These are phyloP conservation scores for Eumacrocentrus americanus DNA, from an alignment of 2,888 invertebrate species.

Conservation along the genomic window DNA sequence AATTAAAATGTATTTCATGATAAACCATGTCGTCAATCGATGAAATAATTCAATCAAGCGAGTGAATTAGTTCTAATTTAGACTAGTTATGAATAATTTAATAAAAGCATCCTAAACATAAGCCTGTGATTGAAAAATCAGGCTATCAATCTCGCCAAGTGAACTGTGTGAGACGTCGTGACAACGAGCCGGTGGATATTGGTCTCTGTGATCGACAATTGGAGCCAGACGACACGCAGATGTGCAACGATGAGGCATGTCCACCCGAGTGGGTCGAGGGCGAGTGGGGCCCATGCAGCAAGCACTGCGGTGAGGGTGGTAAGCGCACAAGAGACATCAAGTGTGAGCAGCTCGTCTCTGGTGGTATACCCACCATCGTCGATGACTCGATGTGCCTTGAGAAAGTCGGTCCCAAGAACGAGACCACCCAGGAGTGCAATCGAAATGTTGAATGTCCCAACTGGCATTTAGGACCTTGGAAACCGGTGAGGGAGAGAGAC, in stretches of 20 bases:
- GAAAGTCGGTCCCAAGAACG: slow-evolving; percentile 73
- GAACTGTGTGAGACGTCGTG: slow-evolving; percentile 78
- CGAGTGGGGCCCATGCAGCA: slow-evolving; percentile 82
- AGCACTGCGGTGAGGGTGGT: slow-evolving; percentile 80
- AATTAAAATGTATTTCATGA: too few relatives aligned
- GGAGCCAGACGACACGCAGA: slow-evolving; percentile 74
- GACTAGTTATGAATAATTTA: too few relatives aligned
- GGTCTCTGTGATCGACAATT: slow-evolving; percentile 79
- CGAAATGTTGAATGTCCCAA: slow-evolving; percentile 79
- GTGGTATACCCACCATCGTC: slow-evolving; percentile 74
- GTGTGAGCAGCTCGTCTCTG: slow-evolving; percentile 80
- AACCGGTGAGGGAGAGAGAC: slow-evolving; percentile 70
- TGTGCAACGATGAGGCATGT: slow-evolving; percentile 79
- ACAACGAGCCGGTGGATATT: slow-evolving; percentile 74
- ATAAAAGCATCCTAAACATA: too few relatives aligned
- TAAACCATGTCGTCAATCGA: too few relatives aligned
- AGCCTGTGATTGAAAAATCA: slow-evolving; percentile 54
- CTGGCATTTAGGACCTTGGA: slow-evolving; percentile 91
- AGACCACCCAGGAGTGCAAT: slow-evolving; percentile 75
- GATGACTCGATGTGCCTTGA: slow-evolving; percentile 77
- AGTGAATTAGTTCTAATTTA: too few relatives aligned
- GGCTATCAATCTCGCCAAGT: slow-evolving; percentile 80
- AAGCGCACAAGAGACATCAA: slow-evolving; percentile 73
- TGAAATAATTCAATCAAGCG: too few relatives aligned
- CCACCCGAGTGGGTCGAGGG: slow-evolving; percentile 80